Evolutionary conservation across 2,113 vertebrate genomes (phyloP), one percentile per base, ranked within the genome.

Genomic region (Chamaea fasciata): DNA sequence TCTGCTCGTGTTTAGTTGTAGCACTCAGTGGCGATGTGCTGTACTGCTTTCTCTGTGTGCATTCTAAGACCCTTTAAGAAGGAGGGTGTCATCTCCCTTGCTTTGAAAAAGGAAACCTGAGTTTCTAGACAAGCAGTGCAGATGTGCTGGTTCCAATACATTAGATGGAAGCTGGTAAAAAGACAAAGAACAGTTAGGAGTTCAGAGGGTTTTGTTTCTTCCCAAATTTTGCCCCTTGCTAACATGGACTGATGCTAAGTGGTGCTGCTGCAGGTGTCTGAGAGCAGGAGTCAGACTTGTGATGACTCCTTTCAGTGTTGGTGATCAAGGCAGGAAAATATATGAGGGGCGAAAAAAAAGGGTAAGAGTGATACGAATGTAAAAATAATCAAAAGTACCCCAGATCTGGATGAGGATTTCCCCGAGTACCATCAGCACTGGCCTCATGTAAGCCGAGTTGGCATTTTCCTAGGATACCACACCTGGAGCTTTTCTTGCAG

Each of bases 11-110:
- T 55, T 86, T 26, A 37, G 26, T 35, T 30, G 53, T 70, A 71
- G 60, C 2, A 2, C n/a, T 79, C 46, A 7, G 60, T 0, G 0
- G 23, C 0, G 0, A 42, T 28, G 49, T 28, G 53, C 33, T 15
- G 35, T 8, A 6, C 46, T 20, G 17, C 62, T 79, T 89, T 68
- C 53, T 26, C 10, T 27, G 3, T 26, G 33, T 0, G 5, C 0
- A 0, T 56, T 50, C 56, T 22, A 12, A 65, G 18, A 42, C 4
- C 0, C 20, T 65, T 64, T 42, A 18, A 60, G 88, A 81, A 22
- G 44, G 37, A 57, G 14, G 23, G 5, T 50, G 3, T 57, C 3
- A 5, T 19, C 6, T 1, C 17, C 15, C 20, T 49, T 65, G 5
- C 19, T 75, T 68, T 63, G 33, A 27, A 70, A 57, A 57, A 73